Conservation (phyloP, 1,140 invertebrate species). For the Drosophila pandora region DNA sequence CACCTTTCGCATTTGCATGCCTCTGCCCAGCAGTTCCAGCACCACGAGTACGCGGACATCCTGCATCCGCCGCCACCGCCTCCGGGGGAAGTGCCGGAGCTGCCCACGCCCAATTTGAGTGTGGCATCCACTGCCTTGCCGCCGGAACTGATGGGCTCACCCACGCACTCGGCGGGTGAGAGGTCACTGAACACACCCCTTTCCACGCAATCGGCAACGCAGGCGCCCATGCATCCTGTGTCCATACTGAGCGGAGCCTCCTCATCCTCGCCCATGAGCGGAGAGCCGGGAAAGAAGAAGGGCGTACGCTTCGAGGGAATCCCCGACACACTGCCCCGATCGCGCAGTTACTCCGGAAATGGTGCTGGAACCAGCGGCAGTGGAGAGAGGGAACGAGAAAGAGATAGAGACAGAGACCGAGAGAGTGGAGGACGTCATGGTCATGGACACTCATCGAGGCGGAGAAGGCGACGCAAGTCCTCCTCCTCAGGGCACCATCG, state of each 20-base stretch:
- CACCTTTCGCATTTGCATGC: conserved; percentile 41
- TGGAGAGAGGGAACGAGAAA: conserved; percentile 32
- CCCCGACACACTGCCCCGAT: conserved; percentile 72
- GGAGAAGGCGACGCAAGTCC: conserved; percentile 76
- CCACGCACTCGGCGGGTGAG: conserved; percentile 72
- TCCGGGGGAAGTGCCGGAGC: conserved; percentile 63
- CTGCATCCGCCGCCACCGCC: conserved; percentile 52
- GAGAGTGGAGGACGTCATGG: conserved; percentile 49
- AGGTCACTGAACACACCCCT: conserved; percentile 63
- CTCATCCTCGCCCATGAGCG: conserved; percentile 80
- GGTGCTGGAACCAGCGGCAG: conserved; percentile 66
- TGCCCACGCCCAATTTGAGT: conserved; percentile 79
- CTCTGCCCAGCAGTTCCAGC: conserved; percentile 58
- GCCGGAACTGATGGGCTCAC: conserved; percentile 74
- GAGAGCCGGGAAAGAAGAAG: conserved; percentile 74
- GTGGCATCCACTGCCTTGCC: conserved; percentile 80
- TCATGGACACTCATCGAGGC: conserved; percentile 52
- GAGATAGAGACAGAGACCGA: conserved; percentile 19
- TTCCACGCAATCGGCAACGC: conserved; percentile 67
- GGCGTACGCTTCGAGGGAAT: conserved; percentile 83
- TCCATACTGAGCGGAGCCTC: conserved; percentile 76
- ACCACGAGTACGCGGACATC: conserved; percentile 71
- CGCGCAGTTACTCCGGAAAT: conserved; percentile 80
- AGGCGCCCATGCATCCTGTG: conserved; percentile 64
- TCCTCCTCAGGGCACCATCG: conserved; percentile 58